A percentile compares a stretch with the other conserved stretches of the same genome.
These are phyloP conservation scores for Porites divaricata DNA, from an alignment of 92 coral and sea anemone species.

Conservation along the genomic window DNA sequence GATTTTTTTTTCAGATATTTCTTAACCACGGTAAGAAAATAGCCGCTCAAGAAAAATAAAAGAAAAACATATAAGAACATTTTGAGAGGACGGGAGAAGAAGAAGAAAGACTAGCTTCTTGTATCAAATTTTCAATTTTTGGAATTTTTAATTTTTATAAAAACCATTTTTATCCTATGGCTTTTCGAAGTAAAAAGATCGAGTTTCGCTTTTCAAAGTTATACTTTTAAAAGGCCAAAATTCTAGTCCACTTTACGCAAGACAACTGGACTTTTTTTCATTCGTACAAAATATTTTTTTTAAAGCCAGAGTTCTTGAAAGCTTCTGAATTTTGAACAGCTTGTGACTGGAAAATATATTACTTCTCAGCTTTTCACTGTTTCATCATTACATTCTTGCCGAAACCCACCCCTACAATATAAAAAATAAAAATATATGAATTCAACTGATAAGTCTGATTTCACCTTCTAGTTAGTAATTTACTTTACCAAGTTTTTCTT, in stretches of 20 bases:
- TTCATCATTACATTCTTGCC: constrained; percentile 5
- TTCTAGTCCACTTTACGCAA: neutral
- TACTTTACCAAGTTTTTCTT: too few relatives aligned
- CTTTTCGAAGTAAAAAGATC: neutral
- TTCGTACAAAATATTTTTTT: constrained; percentile 6
- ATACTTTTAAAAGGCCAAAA: neutral
- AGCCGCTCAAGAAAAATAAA: constrained; percentile 35
- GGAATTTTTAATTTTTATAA: too few relatives aligned
- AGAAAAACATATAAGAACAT: constrained; percentile 20
- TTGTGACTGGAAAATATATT: neutral
- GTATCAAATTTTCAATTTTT: neutral
- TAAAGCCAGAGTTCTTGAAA: constrained; percentile 2
- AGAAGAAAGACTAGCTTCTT: neutral
- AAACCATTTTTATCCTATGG: neutral
- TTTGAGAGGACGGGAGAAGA: neutral
- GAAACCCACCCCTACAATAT: neutral
- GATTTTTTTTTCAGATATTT: constrained; percentile 8
- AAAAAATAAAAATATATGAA: neutral
- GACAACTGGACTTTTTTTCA: neutral
- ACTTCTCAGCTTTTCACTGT: neutral
- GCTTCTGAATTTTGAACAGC: neutral
- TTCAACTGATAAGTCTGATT: too few relatives aligned
- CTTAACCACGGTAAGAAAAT: constrained; percentile 27
- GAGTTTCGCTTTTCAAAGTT: neutral
- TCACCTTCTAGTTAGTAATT: too few relatives aligned